Percentiles rank a stretch among this genome's conserved stretches.
These are phyloP conservation scores for Lysandra coridon DNA, from an alignment of 2,888 invertebrate genomes.

Conservation along the genomic window DNA sequence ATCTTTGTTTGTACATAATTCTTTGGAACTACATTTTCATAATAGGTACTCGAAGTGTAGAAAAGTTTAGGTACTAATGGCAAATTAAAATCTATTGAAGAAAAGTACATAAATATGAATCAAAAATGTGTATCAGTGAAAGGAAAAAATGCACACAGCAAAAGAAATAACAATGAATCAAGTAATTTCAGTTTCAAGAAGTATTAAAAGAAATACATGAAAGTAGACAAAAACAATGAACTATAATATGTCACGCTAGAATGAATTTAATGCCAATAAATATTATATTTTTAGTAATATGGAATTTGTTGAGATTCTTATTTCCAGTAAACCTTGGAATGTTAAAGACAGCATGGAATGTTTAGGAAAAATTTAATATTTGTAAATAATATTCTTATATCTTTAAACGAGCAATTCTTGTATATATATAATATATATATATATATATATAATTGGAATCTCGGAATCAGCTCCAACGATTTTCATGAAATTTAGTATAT, in stretches of 20 bases:
- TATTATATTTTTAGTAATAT: neutral
- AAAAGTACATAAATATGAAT: neutral
- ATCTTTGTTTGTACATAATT: slow-evolving; percentile 42
- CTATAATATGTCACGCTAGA: neutral
- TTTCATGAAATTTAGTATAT: too few relatives aligned
- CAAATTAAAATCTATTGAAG: neutral
- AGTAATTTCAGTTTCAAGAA: neutral
- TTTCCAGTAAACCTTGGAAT: neutral
- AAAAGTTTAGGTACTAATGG: neutral
- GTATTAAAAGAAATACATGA: neutral
- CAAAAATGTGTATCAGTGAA: neutral
- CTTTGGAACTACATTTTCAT: slow-evolving; percentile 31
- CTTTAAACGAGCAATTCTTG: too few relatives aligned
- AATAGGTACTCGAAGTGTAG: neutral
- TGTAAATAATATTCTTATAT: neutral
- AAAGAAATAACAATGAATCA: neutral
- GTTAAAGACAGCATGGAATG: slow-evolving; percentile 13
- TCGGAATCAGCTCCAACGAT: too few relatives aligned
- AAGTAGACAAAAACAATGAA: neutral
- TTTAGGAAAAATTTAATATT: neutral
- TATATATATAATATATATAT: too few relatives aligned
- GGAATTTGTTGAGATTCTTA: neutral
- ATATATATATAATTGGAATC: too few relatives aligned
- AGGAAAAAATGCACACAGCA: neutral
- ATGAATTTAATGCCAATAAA: neutral